Conservation (phyloP, 1,140 invertebrate species). For the Euura lappo region DNA sequence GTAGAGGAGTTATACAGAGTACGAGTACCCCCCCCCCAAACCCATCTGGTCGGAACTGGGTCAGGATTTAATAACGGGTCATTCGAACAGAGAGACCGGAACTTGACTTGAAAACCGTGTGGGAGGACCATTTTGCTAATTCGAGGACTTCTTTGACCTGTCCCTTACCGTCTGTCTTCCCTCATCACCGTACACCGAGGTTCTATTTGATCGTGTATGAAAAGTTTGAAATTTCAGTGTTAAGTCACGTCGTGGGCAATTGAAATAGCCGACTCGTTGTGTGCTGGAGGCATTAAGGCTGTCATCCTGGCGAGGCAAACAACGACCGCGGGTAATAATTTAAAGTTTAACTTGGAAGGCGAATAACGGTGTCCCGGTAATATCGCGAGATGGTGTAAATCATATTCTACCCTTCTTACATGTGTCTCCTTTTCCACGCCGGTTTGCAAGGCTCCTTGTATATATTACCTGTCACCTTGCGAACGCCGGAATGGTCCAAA, state of each 20-base stretch:
- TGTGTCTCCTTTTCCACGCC: constrained; percentile 4
- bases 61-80: neutral
- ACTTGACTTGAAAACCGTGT: neutral
- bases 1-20: neutral
- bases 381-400: neutral
- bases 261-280: neutral
- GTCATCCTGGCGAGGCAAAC: neutral
- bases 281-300: neutral
- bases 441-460: constrained; percentile 4
- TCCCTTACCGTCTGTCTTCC: neutral
- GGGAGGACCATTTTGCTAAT: neutral
- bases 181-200: too few relatives aligned
- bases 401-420: constrained; percentile 2
- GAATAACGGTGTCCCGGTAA: neutral
- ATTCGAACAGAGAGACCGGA: neutral
- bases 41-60: neutral
- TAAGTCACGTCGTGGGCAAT: neutral
- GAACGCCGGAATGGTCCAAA: neutral
- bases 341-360: neutral
- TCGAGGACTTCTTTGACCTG: neutral
- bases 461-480: neutral
- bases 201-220: too few relatives aligned
- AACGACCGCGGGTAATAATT: neutral
- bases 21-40: too few relatives aligned
- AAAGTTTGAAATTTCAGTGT: neutral